A percentile compares a stretch with the other conserved stretches of the same genome.
Evolutionary conservation across 2,113 vertebrate species (phyloP).

Genomic region (Callipepla californica): DNA sequence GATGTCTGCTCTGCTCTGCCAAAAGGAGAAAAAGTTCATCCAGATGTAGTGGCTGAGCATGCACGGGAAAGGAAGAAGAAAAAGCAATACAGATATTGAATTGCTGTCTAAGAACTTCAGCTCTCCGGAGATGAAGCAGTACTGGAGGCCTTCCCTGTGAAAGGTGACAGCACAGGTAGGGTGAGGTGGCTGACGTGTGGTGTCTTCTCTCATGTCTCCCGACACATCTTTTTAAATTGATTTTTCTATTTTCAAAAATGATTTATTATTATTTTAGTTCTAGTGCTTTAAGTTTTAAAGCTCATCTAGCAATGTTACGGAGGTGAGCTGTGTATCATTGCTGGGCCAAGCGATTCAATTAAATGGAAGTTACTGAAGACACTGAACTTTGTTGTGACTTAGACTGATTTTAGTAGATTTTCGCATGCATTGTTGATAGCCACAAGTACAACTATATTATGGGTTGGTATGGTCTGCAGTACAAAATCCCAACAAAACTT

Average conservation of each 20-base stretch:
- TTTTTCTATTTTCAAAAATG: not conserved
- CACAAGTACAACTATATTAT: constrained; percentile 33
- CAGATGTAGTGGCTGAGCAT: not conserved
- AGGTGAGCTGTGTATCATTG: constrained; percentile 62
- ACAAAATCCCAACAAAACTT: constrained; percentile 13
- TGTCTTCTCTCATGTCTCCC: not conserved
- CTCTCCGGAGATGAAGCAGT: not conserved
- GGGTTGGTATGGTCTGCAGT: constrained; percentile 34
- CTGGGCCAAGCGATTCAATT: constrained; percentile 63
- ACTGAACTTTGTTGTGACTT: constrained; percentile 61
- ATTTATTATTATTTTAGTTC: not conserved
- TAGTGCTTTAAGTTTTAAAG: constrained; percentile 40
- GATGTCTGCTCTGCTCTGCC: not conserved
- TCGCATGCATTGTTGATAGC: constrained; percentile 62
- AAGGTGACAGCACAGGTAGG: not conserved
- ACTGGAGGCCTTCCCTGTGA: not conserved
- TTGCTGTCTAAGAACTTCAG: not conserved
- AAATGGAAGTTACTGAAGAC: constrained; percentile 57
- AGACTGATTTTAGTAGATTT: constrained; percentile 65
- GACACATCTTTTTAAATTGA: not conserved
- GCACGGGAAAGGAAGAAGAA: not conserved
- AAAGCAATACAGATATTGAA: not conserved
- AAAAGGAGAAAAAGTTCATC: constrained; percentile 24
- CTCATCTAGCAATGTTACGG: constrained; percentile 45
- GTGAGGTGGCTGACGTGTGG: rapidly evolving